These are phyloP conservation scores for Idaea biselata DNA, from an alignment of 2,888 invertebrate species.

Conservation along the genomic window DNA sequence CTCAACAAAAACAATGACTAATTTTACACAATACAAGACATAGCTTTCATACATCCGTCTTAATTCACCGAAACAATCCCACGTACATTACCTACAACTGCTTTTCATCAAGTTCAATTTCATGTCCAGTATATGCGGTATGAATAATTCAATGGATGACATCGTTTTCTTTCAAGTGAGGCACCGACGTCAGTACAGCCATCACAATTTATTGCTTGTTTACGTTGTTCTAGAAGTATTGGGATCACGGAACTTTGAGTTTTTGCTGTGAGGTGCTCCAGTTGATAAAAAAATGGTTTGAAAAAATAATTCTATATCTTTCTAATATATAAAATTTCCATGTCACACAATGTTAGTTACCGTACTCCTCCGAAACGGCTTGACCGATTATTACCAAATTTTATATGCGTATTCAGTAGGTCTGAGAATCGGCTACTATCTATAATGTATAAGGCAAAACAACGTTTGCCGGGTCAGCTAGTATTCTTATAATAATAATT, in stretches of 20 bases:
- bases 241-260: conserved; percentile 27
- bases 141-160: conserved; percentile 29
- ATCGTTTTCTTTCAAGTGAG: conserved; percentile 28
- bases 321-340: too few species aligned
- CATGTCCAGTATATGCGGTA: conserved; percentile 16
- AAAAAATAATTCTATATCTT: too few species aligned
- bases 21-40: neutral
- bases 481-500: too few species aligned
- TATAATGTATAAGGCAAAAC: too few species aligned
- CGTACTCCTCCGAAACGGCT: too few species aligned
- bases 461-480: too few species aligned
- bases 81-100: neutral
- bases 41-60: neutral
- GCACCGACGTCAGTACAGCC: conserved; percentile 12
- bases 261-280: neutral
- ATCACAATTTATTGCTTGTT: conserved; percentile 29
- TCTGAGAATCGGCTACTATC: too few species aligned
- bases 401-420: too few species aligned
- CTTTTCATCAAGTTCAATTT: conserved; percentile 18
- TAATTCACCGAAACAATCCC: neutral
- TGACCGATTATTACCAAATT: too few species aligned
- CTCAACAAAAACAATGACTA: neutral
- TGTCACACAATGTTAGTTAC: too few species aligned
- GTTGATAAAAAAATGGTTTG: neutral
- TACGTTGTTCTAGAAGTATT: conserved; percentile 26